Conservation (phyloP, 2,888 invertebrate species). For the Thera obeliscata region DNA sequence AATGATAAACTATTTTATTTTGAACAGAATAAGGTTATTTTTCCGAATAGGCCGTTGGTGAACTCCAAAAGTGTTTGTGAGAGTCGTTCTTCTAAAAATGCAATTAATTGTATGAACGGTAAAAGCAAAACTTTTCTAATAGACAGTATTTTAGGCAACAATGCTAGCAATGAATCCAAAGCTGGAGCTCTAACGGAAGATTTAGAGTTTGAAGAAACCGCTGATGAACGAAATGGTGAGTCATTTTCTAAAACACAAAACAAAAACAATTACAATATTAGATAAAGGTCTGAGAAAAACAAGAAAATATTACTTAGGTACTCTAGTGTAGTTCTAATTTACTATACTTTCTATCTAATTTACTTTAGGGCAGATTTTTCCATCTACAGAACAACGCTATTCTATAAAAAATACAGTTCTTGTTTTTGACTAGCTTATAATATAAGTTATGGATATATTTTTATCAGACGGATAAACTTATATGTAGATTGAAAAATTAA, state of each 20-base stretch:
- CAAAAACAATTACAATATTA: too few species aligned
- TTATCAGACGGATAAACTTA: too few species aligned
- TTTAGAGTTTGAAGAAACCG: slow-evolving; percentile 65
- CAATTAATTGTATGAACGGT: slow-evolving; percentile 55
- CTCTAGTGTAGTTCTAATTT: too few species aligned
- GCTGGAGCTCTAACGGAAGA: slow-evolving; percentile 47
- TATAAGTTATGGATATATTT: too few species aligned
- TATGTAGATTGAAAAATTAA: too few species aligned
- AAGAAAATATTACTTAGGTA: too few species aligned
- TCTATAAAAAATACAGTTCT: too few species aligned
- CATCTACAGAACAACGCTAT: too few species aligned
- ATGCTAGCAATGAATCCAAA: slow-evolving; percentile 54
- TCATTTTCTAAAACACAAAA: neutral
- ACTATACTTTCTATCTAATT: too few species aligned
- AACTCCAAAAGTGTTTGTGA: slow-evolving; percentile 52
- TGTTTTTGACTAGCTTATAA: too few species aligned
- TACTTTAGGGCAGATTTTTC: too few species aligned
- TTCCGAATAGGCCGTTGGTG: slow-evolving; percentile 56
- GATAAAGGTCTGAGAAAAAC: too few species aligned
- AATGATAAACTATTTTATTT: slow-evolving; percentile 60
- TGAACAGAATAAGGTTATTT: slow-evolving; percentile 57
- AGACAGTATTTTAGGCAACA: slow-evolving; percentile 82
- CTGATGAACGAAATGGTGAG: slow-evolving; percentile 79
- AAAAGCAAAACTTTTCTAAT: slow-evolving; percentile 83
- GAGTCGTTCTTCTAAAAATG: slow-evolving; percentile 52